Evolutionary conservation across 2,888 invertebrate genomes (phyloP).

Genomic region (Graphium colonna): DNA sequence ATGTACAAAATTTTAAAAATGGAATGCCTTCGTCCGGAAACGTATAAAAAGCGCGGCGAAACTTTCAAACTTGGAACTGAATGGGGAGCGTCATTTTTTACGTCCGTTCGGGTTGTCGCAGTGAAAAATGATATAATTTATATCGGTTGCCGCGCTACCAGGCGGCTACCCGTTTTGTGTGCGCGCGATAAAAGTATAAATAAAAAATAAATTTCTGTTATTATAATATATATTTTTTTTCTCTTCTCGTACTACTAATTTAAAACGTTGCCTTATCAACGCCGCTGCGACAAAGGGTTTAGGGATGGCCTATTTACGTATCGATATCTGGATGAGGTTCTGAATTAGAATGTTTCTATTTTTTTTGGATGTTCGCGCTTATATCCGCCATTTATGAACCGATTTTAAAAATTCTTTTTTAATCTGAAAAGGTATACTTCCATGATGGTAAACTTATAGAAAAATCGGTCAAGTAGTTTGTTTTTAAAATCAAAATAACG

Average conservation of each 20-base stretch:
- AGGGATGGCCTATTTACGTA: conserved; percentile 37
- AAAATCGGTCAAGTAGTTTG: too few relatives aligned
- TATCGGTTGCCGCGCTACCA: conserved; percentile 59
- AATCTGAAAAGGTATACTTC: too few relatives aligned
- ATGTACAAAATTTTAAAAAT: conserved; percentile 46
- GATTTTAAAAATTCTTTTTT: too few relatives aligned
- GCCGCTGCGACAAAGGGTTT: conserved; percentile 69
- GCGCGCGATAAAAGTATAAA: conserved; percentile 71
- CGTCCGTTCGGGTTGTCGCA: conserved; percentile 75
- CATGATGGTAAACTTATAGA: too few relatives aligned
- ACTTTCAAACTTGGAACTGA: conserved; percentile 73
- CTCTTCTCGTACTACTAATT: conserved; percentile 71
- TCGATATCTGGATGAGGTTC: too few relatives aligned
- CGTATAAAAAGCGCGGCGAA: conserved; percentile 78
- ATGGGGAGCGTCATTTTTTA: conserved; percentile 78
- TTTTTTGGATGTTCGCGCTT: too few relatives aligned
- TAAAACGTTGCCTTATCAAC: conserved; percentile 80
- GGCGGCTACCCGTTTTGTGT: conserved; percentile 78
- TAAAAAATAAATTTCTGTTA: conserved; percentile 63
- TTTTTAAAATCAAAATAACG: too few relatives aligned
- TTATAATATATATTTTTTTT: conserved; percentile 51
- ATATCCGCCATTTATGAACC: too few relatives aligned
- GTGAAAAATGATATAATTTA: conserved; percentile 80
- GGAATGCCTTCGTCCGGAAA: conserved; percentile 75
- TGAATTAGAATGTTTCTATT: too few relatives aligned